Evolutionary conservation across 2,797 vertebrate species (phyloP), one percentile per base, ranked within the genome.

Genomic region (Lacerta viridis): DNA sequence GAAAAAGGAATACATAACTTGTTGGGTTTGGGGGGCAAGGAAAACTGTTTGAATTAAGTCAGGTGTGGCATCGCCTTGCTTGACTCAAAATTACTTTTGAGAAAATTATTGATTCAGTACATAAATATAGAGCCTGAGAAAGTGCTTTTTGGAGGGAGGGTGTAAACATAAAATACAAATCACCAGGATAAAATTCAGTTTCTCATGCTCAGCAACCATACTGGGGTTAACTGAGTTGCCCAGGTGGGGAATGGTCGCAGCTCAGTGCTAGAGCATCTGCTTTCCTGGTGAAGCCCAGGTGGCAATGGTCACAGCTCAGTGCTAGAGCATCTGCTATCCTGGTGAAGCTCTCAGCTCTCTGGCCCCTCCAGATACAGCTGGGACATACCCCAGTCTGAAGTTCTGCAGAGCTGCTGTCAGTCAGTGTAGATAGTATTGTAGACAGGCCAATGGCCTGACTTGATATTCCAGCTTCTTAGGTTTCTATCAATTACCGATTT

Each of bases 21-120:
- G 59, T 36, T 29, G 80, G 80, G 29, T 86, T 90, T 1, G 0
- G 88, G 4, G 4, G 90, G 85, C 83, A 92, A 82, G 85, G 59
- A 81, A 85, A 89, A 82, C 1, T 0, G 61, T 0, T 0, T 0
- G 0, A 87, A 91, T 74, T 8, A 46, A 68, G 25, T n/a, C n/a
- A 25, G 46, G 43, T 33, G 29, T 15, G 33, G 27, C 15, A n/a
- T 43, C 68, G 41, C 17, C 55, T 79, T 80, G 33, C 23, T 71
- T n/a, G 72, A 27, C 1, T 43, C 8, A 43, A 43, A 33, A 64
- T 74, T 74, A 87, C 10, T 75, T 75, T 20, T 36, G n/a, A 41
- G 27, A 71, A 55, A n/a, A 39, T 9, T 46, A 66, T 13, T 33
- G 9, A 20, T 74, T 71, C 43, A 80, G 7, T 82, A 75, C 5